Evolutionary conservation across 2,113 vertebrate genomes (phyloP).

Genomic region (Anthoscopus minutus): DNA sequence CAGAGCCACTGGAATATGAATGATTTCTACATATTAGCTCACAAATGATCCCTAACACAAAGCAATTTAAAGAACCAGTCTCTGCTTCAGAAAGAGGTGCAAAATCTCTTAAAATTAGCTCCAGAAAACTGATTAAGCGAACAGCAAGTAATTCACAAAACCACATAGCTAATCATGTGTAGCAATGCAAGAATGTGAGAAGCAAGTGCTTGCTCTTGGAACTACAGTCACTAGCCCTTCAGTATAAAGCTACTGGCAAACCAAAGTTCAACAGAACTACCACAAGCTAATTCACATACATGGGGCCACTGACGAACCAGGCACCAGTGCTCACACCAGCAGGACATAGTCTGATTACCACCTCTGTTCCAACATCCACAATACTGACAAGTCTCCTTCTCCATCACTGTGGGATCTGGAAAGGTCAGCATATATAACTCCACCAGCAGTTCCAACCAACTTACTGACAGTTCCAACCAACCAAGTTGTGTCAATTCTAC

Average conservation of each 20-base stretch:
- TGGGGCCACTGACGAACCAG: neutral
- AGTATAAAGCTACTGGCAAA: neutral
- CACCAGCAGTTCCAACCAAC: neutral
- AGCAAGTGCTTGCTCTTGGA: neutral
- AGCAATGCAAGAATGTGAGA: neutral
- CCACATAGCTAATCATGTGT: neutral
- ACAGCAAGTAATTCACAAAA: neutral
- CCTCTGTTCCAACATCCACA: neutral
- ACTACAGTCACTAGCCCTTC: neutral
- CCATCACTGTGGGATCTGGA: fast-evolving
- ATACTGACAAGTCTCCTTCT: neutral
- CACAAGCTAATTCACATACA: neutral
- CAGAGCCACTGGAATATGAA: neutral
- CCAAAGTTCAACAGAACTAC: neutral
- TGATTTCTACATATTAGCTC: neutral
- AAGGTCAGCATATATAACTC: neutral
- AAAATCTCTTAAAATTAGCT: neutral
- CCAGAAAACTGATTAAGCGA: neutral
- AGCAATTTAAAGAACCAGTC: neutral
- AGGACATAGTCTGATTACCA: neutral
- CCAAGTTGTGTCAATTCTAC: neutral
- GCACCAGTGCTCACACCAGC: neutral
- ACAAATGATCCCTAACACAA: neutral
- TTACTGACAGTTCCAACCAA: neutral
- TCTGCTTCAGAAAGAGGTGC: neutral